Evolutionary conservation across 2,113 vertebrate genomes (phyloP), one percentile per base, ranked within the genome.

Genomic region (Mesembrinibis cayennensis): DNA sequence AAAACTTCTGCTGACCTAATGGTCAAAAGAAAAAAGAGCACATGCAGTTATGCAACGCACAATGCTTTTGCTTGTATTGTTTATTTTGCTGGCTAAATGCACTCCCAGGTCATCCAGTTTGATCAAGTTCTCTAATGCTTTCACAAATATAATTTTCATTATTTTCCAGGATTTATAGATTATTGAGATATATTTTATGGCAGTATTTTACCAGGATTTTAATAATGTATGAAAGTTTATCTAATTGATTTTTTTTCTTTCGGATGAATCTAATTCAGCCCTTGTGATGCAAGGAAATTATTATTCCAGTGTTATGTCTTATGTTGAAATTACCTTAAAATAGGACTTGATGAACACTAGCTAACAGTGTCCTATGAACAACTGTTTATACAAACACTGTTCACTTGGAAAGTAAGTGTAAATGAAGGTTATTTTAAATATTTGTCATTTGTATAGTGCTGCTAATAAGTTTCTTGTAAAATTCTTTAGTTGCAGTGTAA

Each of bases 41-140:
- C 1, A 1, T 7, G 13, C 20, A 52, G 8, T 73, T 61, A 19
- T 4, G 14, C 40, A 74, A 4, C 2, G 6, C 36, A 40, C 3
- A 18, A 2, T 85, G n/a, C 38, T 77, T 91, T 25, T 89, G 18
- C 49, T 90, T 85, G 4, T 40, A 3, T 27, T 59, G 6, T 61
- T 87, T 74, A 11, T 90, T 82, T 93, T 90, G n/a, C n/a, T 93
- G 16, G 12, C 27, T 76, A 53, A 95, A 66, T 18, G 21, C 9
- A 21, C 14, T 61, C 26, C 20, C 70, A 40, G 20, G 7, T 40
- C 45, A 78, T 62, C 23, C 22, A 61, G 11, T 69, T 93, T 49
- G 47, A 63, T 74, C 26, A 67, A 90, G 25, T 53, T 59, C 22
- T 62, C 82, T 32, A 87, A 84, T 36, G 16, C 20, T 77, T 77